Percentiles rank a stretch among this genome's conserved stretches.
Conservation (phyloP, 2,888 invertebrate genomes). For the Ectemnius lituratus region DNA sequence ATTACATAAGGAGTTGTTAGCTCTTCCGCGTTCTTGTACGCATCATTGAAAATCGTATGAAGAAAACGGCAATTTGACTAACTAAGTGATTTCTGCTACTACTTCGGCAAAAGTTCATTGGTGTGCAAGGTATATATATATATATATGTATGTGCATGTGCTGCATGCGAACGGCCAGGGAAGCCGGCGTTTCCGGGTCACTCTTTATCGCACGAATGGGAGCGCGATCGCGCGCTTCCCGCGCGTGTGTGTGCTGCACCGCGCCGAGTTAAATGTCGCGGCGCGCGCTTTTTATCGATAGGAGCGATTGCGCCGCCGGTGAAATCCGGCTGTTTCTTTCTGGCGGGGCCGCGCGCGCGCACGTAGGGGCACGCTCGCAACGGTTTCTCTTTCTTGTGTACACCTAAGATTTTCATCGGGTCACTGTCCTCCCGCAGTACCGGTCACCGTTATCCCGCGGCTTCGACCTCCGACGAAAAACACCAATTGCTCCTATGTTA, state of each 20-base stretch:
- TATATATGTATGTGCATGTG: no score
- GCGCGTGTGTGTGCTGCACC: no score
- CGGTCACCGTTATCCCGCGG: conserved; percentile 60
- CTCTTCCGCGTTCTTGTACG: not conserved
- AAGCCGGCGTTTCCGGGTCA: not conserved
- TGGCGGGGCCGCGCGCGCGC: not conserved
- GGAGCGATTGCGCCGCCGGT: conserved; percentile 41
- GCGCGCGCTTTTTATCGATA: conserved; percentile 40
- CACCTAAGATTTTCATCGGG: conserved; percentile 63
- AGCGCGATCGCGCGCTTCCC: conserved; percentile 12
- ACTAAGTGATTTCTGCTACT: no score
- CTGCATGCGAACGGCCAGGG: not conserved
- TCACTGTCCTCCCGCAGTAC: conserved; percentile 58
- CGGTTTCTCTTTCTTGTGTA: conserved; percentile 64
- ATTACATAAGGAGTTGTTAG: not conserved
- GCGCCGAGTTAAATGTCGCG: conserved; percentile 38
- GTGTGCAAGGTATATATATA: no score
- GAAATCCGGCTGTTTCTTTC: conserved; percentile 54
- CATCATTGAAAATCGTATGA: not conserved
- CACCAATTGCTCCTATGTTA: conserved; percentile 10
- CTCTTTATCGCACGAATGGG: not conserved
- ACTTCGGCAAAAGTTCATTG: no score
- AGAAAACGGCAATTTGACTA: not conserved
- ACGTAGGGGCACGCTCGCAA: conserved; percentile 45
- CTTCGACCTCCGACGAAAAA: conserved; percentile 60